Conservation (phyloP, 2,113 vertebrate species). For the Microcebus tavaratra region DNA sequence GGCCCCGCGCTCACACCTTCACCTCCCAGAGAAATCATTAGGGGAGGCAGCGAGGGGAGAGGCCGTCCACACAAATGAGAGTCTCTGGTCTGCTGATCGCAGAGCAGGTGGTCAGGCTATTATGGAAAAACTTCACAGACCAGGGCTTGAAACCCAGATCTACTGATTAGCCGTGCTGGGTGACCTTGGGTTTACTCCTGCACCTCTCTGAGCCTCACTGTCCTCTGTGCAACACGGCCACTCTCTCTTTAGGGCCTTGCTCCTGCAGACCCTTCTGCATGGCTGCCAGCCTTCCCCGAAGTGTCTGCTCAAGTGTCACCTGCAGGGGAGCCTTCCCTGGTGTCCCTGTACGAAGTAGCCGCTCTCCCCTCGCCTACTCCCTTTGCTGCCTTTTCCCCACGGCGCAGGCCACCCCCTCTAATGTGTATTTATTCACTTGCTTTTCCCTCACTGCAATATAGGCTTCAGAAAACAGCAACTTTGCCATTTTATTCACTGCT, state of each 20-base stretch:
- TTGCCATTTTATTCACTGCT: neutral
- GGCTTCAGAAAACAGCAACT: neutral
- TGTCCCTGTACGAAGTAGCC: neutral
- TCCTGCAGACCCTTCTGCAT: fast-evolving
- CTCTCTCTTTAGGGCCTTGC: too few species aligned
- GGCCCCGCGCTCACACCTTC: neutral
- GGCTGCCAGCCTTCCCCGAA: neutral
- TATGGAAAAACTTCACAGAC: neutral
- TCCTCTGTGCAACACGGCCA: neutral
- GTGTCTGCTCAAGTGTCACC: neutral
- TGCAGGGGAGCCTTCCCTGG: neutral
- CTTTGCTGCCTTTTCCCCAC: neutral
- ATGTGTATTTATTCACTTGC: neutral
- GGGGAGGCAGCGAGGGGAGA: slow-evolving; percentile 32
- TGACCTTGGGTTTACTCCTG: neutral
- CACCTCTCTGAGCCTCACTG: neutral
- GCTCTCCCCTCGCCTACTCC: neutral
- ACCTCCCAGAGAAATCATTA: slow-evolving; percentile 64
- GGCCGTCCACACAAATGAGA: neutral
- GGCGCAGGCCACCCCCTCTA: too few species aligned
- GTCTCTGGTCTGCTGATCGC: slow-evolving; percentile 68
- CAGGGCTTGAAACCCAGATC: neutral
- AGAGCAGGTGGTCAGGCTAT: neutral
- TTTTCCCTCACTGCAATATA: neutral
- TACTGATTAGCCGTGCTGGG: neutral